Percentiles rank a stretch among this genome's conserved stretches.
Conservation (phyloP, 2,113 vertebrate species). For the Lates calcarifer region DNA sequence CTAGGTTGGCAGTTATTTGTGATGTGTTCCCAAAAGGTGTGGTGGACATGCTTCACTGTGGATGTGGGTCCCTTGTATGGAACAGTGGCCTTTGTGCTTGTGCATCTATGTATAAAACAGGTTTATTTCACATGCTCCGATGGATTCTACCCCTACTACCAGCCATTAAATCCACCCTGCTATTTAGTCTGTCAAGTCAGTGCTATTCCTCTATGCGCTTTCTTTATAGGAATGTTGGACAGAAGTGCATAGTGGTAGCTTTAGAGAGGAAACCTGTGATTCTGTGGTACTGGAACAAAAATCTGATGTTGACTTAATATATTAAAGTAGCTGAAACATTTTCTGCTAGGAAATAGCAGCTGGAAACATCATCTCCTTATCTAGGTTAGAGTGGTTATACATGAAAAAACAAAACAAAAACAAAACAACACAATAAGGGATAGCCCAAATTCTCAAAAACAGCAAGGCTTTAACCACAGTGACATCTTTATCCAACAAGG, state of each 20-base stretch:
- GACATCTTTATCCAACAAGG: too few species aligned
- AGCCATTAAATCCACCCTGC: neutral
- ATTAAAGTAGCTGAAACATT: neutral
- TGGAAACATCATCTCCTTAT: neutral
- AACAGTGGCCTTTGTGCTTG: slow-evolving; percentile 50
- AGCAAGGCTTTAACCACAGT: neutral
- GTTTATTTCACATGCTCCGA: slow-evolving; percentile 32
- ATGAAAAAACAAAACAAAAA: neutral
- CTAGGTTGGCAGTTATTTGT: slow-evolving; percentile 47
- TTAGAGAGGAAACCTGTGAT: neutral
- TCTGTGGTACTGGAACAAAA: neutral
- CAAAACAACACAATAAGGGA: neutral
- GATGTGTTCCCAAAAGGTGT: slow-evolving; percentile 3
- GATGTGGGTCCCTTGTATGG: neutral
- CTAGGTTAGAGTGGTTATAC: too few species aligned
- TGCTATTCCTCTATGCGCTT: neutral
- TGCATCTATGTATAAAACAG: slow-evolving; percentile 33
- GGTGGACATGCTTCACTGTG: neutral
- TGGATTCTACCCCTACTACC: slow-evolving; percentile 3
- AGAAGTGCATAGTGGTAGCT: neutral
- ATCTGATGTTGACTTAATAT: neutral
- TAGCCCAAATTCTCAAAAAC: neutral
- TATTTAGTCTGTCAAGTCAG: neutral
- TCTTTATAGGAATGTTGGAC: neutral
- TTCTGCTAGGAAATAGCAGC: neutral